Percentiles rank a stretch among this genome's conserved stretches.
Conservation (phyloP, 23 tunicate species). For the Ascidia mentula region DNA sequence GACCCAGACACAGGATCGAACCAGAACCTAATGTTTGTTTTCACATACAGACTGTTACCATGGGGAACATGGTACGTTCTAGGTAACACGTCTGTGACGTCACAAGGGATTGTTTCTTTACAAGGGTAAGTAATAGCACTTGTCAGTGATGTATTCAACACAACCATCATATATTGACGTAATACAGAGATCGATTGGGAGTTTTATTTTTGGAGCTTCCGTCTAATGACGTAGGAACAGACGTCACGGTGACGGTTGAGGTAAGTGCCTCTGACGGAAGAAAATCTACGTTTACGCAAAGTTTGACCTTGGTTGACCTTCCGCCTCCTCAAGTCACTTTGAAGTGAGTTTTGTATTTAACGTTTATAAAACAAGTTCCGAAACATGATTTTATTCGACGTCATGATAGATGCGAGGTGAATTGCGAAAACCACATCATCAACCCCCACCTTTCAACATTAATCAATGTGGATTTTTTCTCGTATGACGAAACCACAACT, state of each 20-base stretch:
- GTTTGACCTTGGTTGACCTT: conserved; percentile 2
- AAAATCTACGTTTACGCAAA: conserved; percentile 19
- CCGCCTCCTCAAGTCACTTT: conserved; percentile 32
- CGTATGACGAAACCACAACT: not conserved
- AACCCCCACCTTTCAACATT: not conserved
- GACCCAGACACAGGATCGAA: not conserved
- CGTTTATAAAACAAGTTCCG: not conserved
- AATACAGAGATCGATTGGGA: not conserved
- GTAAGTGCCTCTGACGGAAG: conserved; percentile 1
- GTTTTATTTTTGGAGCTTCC: conserved; percentile 8
- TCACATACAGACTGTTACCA: not conserved
- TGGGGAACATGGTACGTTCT: not conserved
- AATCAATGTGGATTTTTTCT: not conserved
- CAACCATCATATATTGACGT: not conserved
- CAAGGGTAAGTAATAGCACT: not conserved
- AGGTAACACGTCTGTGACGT: conserved; percentile 1
- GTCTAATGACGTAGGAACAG: conserved; percentile 5
- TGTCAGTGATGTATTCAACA: not conserved
- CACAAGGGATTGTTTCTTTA: not conserved
- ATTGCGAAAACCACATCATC: not conserved
- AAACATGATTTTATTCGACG: not conserved
- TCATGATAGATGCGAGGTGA: conserved; percentile 11
- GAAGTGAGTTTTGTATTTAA: not conserved
- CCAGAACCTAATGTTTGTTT: not conserved
- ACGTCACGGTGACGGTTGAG: conserved; percentile 19